phyloP scores from a whole-genome alignment of 2,113 vertebrate genomes.

The Toxotes jaculatrix region DNA sequence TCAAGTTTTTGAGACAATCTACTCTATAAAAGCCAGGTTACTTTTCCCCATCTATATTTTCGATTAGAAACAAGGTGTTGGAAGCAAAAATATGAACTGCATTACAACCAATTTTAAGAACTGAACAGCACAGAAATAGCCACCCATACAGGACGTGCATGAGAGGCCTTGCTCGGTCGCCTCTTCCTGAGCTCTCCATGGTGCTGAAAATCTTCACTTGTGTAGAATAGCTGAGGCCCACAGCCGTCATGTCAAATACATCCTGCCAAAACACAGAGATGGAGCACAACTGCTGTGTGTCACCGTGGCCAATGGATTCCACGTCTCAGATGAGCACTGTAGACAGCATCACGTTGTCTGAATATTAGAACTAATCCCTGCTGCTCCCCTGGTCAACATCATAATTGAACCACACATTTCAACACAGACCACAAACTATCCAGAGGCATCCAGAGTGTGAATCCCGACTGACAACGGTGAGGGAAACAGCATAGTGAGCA shows the following conservation, averaged over 20 bases:
- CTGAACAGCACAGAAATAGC: not conserved
- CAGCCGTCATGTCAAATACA: slow-evolving; percentile 56
- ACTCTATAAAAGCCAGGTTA: not conserved
- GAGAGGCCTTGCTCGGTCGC: not conserved
- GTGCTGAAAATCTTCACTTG: slow-evolving; percentile 82
- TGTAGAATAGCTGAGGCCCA: slow-evolving; percentile 62
- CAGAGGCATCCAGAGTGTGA: slow-evolving; percentile 4
- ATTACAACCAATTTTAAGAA: not conserved
- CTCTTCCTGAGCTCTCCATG: slow-evolving; percentile 82
- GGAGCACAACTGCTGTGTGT: slow-evolving; percentile 61
- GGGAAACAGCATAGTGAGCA: not conserved
- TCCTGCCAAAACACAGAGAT: slow-evolving; percentile 65
- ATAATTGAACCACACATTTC: slow-evolving; percentile 51
- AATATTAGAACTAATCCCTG: slow-evolving; percentile 66
- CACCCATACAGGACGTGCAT: not conserved
- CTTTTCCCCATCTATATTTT: not conserved
- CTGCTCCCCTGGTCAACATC: slow-evolving; percentile 30
- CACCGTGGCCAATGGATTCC: slow-evolving; percentile 67
- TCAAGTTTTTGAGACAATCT: no score
- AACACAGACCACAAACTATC: slow-evolving; percentile 22
- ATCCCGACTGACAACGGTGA: slow-evolving; percentile 12
- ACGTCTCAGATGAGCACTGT: slow-evolving; percentile 47
- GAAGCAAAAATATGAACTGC: slow-evolving; percentile 6
- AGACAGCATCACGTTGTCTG: slow-evolving; percentile 34
- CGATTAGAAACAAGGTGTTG: not conserved